Evolutionary conservation across 2,888 invertebrate species (phyloP), one percentile per base, ranked within the genome.

Genomic region (Allygus modestus): DNA sequence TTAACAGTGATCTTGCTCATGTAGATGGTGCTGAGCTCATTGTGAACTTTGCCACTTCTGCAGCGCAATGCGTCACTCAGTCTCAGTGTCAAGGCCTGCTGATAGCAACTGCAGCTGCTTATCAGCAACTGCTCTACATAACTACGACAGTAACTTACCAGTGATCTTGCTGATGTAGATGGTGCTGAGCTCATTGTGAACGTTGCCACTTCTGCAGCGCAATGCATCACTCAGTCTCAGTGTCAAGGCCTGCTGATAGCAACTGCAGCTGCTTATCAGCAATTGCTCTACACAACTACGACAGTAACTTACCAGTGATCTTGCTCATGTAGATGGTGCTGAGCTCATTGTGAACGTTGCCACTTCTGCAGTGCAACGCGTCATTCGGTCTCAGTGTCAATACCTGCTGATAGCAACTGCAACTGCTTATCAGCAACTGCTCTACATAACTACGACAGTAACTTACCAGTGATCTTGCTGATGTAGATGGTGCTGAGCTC

Each of bases 321-420:
- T 94, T 93, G 89, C 95, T 95, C 94, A 97, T 97, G 89, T 96
- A 95, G 77, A 94, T 92, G 0, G 96, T 94, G 0, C 96, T 97
- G 0, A 97, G 91, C 90, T 97, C 98, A 90, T 98, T 98, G 87
- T 94, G 92, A 61, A 96, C 95, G 87, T 97, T 97, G 4, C 97
- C 98, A 65, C 96, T 90, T 1, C 96, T 91, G 0, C 94, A 90
- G 79, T 91, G 91, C 54, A 93, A 92, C 20, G 87, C 86, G 20
- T 91, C 91, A 4, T 90, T 89, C 12, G 91, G 90, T 1, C 92
- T 91, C 28, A 93, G 89, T 2, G 91, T 91, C 46, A 95, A 89
- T 0, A 96, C 96, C 85, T 92, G 92, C 65, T 94, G 92, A 90
- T 97, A 97, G 89, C 95, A 85, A 26, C 73, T 82, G 23, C 46